Percentiles rank a stretch among this genome's conserved stretches.
These are phyloP conservation scores for Sialis fuliginosa DNA, from an alignment of 2,888 invertebrate species.

Conservation along the genomic window DNA sequence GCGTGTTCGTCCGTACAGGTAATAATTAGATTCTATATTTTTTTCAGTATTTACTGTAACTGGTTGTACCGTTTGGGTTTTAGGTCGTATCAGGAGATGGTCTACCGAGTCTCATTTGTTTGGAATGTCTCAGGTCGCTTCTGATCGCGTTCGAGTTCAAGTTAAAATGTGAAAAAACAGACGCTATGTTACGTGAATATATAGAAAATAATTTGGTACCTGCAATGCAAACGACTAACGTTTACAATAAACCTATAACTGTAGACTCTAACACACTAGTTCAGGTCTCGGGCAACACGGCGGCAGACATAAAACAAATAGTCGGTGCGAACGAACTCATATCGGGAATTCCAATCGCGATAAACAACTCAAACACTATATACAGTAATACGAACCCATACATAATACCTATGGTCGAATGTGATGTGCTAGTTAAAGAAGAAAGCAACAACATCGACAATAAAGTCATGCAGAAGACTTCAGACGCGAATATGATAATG, in stretches of 20 bases:
- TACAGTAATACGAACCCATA: constrained; percentile 4
- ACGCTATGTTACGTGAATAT: constrained; percentile 19
- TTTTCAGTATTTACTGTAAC: neutral
- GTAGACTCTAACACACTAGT: constrained; percentile 4
- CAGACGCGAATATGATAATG: constrained; percentile 2
- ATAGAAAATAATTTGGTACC: constrained; percentile 7
- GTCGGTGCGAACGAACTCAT: constrained; percentile 4
- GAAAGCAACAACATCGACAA: neutral
- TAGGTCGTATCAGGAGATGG: constrained; percentile 22
- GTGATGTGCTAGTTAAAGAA: constrained; percentile 5
- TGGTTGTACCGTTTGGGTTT: constrained; percentile 6
- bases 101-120: constrained; percentile 21
- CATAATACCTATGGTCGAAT: constrained; percentile 5
- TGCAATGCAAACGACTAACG: neutral
- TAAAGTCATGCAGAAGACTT: constrained; percentile 1
- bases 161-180: constrained; percentile 23
- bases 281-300: neutral
- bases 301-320: constrained; percentile 3
- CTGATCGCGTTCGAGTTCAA: constrained; percentile 23
- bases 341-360: constrained; percentile 4
- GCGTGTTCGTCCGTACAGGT: constrained; percentile 25
- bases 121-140: constrained; percentile 21
- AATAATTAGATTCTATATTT: constrained; percentile 8
- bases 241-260: constrained; percentile 3
- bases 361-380: constrained; percentile 6